A percentile compares a stretch with the other conserved stretches of the same genome.
These are phyloP conservation scores for Babylonia areolata DNA, from an alignment of 1,140 invertebrate genomes.

Conservation along the genomic window DNA sequence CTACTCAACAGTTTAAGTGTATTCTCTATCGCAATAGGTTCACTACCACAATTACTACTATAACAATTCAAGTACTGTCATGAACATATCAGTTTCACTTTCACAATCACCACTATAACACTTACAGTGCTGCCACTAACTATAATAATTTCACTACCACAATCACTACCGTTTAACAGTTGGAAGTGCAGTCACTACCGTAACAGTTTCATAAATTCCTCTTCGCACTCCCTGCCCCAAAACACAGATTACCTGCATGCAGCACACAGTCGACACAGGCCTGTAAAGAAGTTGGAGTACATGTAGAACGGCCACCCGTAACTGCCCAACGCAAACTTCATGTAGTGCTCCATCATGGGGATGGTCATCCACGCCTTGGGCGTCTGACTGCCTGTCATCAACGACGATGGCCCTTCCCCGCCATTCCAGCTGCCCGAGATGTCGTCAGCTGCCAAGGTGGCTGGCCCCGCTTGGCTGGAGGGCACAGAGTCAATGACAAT, in stretches of 20 bases:
- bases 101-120: too few species aligned
- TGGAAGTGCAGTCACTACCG: too few species aligned
- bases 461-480: conserved; percentile 14
- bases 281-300: conserved; percentile 81
- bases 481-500: conserved; percentile 34
- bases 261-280: conserved; percentile 84
- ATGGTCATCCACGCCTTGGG: conserved; percentile 85
- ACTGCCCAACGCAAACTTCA: conserved; percentile 87
- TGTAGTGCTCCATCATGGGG: conserved; percentile 83
- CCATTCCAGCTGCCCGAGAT: conserved; percentile 12
- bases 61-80: too few species aligned
- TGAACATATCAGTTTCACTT: too few species aligned
- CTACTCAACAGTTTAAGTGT: too few species aligned
- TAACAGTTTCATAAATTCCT: too few species aligned
- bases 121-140: too few species aligned
- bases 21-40: too few species aligned
- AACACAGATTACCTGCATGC: conserved; percentile 79
- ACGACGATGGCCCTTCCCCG: background rate
- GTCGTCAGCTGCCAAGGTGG: conserved; percentile 3
- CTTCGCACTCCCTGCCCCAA: too few species aligned
- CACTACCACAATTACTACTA: too few species aligned
- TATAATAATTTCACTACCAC: too few species aligned
- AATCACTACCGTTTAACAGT: too few species aligned
- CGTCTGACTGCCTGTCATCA: background rate
- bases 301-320: conserved; percentile 94